A percentile compares a stretch with the other conserved stretches of the same genome.
These are phyloP conservation scores for Myotis davidii DNA, from an alignment of 2,113 vertebrate genomes.

Conservation along the genomic window DNA sequence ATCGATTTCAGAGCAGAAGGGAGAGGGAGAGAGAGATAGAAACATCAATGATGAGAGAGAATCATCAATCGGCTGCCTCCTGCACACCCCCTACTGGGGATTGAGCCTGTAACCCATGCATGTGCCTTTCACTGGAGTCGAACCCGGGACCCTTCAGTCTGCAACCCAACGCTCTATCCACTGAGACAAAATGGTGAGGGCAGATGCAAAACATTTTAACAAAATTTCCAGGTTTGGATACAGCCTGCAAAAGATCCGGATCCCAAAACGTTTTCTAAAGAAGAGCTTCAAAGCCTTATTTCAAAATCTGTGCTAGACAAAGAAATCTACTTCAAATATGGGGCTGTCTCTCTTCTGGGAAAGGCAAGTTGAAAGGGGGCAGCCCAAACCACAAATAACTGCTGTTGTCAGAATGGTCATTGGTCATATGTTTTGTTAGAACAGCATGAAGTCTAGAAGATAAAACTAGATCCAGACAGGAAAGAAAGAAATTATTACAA, in stretches of 20 bases:
- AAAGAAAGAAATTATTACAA: conserved; percentile 20
- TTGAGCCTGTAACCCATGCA: no score
- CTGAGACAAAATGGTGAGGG: no score
- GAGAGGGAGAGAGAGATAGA: no score
- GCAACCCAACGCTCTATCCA: no score
- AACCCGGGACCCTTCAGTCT: no score
- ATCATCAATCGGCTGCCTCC: no score
- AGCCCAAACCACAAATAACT: background rate
- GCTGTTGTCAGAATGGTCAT: background rate
- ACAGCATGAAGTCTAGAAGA: background rate
- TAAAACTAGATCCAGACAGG: background rate
- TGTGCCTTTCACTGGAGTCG: no score
- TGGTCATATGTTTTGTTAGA: background rate
- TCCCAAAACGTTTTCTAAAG: background rate
- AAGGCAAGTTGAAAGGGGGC: background rate
- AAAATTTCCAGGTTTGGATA: background rate
- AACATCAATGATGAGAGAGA: no score
- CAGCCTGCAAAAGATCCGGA: background rate
- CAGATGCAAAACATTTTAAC: background rate
- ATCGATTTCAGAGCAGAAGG: no score
- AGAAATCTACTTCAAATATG: background rate
- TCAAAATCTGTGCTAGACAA: background rate
- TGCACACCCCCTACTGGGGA: no score
- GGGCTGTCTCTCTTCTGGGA: background rate
- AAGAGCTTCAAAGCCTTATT: background rate